phyloP scores from a whole-genome alignment of 2,888 invertebrate species.

The Atherix ibis region DNA sequence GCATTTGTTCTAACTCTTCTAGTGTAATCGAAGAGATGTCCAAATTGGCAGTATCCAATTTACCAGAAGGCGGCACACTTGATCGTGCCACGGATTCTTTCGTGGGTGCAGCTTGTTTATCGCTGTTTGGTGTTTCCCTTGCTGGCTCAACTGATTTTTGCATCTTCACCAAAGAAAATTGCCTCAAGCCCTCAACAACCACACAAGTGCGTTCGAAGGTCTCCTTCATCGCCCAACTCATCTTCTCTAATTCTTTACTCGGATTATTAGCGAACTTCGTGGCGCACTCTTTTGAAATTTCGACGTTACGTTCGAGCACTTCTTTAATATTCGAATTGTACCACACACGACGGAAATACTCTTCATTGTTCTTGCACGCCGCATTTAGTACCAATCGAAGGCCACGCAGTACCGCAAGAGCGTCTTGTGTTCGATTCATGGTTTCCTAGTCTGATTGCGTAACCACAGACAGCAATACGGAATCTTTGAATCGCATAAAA shows the following conservation, averaged over 20 bases:
- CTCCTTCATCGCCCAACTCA: slow-evolving; percentile 38
- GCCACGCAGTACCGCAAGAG: slow-evolving; percentile 51
- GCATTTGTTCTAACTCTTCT: slow-evolving; percentile 28
- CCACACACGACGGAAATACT: slow-evolving; percentile 43
- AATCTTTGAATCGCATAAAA: no score
- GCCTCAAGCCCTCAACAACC: slow-evolving; percentile 52
- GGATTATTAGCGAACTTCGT: slow-evolving; percentile 20
- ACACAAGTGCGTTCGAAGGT: slow-evolving; percentile 46
- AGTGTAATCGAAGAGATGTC: slow-evolving; percentile 31
- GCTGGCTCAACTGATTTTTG: no score
- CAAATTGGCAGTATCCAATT: slow-evolving; percentile 22
- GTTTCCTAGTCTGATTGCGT: no score
- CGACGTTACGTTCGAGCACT: slow-evolving; percentile 21
- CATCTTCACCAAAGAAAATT: no score
- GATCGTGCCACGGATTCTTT: no score
- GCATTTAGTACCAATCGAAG: slow-evolving; percentile 52
- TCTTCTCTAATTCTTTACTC: slow-evolving; percentile 23
- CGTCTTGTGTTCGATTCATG: slow-evolving; percentile 47
- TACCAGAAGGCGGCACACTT: no score
- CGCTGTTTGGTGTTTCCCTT: no score
- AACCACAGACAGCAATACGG: no score
- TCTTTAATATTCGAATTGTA: slow-evolving; percentile 52
- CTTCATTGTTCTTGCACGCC: slow-evolving; percentile 46
- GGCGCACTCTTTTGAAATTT: slow-evolving; percentile 16
- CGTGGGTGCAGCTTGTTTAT: no score